Base-by-base conservation (phyloP, 92 coral and sea anemone genomes). In the Umimayanthus kanabou region DNA sequence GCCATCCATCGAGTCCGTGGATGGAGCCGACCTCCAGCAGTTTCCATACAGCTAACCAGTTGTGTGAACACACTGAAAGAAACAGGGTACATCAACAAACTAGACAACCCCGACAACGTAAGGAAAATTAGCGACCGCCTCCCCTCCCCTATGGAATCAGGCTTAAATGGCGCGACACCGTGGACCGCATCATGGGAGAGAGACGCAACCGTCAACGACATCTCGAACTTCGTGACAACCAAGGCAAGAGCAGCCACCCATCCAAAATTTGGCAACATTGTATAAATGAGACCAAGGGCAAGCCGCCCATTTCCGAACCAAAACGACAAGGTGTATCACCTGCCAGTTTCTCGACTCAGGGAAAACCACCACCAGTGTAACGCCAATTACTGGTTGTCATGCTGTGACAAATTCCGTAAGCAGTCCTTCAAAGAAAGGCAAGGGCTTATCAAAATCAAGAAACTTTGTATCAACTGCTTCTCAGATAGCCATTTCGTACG, bases 381-480 rank as follows among this genome's bases (percentile, higher is more conserved):
- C 23, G 87, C 73, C 26, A 37, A 50, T 0, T 93, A 93, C 49
- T 92, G 95, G 95, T 87, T 89, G 37, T 90, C 95, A 30, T 90
- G 81, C 0, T 94, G 93, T 57, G 81, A 73, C 1, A 49, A 49
- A 2, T 91, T 93, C 30, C 88, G 85, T 71, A 87, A 29, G 58
- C 92, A 22, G 80, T 72, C 92, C 40, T 29, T 94, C 26, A 81
- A 61, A 39, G 96, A 86, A n/a, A 82, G 96, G 18, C 77, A 43
- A 43, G 66, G 22, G 82, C 75, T 92, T 26, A 91, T 92, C 15
- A 64, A 67, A 50, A 47, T 76, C 18, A 53, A 89, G 88, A 47
- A 58, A 28, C 80, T 92, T 6, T 92, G 95, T 53, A 78, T 84
- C 45, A 94, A 92, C 85, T 90, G 95, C 81, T 88, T 94, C 6